phyloP scores from a whole-genome alignment of 2,113 vertebrate species.

The Coptodon rendalli region DNA sequence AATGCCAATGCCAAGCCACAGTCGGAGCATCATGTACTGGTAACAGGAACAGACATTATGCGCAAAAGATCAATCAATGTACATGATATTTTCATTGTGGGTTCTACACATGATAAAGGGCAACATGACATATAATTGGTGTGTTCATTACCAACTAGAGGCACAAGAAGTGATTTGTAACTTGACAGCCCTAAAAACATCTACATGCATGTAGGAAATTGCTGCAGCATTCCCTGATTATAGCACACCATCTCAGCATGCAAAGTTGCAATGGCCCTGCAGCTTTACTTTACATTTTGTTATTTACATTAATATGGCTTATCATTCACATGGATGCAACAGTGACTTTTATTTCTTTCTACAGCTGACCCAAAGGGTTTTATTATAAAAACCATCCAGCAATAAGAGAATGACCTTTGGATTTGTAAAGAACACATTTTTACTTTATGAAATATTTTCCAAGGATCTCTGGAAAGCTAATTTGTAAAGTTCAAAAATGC shows the following conservation, averaged over 20 bases:
- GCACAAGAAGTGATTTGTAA: background rate
- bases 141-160: background rate
- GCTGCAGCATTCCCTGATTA: background rate
- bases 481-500: background rate
- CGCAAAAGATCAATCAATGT: background rate
- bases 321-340: background rate
- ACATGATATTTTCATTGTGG: background rate
- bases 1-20: background rate
- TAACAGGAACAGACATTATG: background rate
- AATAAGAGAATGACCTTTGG: background rate
- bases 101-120: background rate
- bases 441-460: background rate
- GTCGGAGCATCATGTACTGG: background rate
- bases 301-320: background rate
- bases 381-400: background rate
- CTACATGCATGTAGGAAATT: background rate
- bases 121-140: background rate
- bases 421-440: background rate
- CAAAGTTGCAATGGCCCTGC: background rate
- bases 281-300: background rate
- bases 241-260: background rate
- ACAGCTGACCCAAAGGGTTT: background rate
- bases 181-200: background rate
- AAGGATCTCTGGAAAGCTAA: background rate
- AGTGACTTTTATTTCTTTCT: background rate